A percentile compares a stretch with the other conserved stretches of the same genome.
Conservation (phyloP, 2,797 vertebrate genomes). For the Fratercula arctica region DNA sequence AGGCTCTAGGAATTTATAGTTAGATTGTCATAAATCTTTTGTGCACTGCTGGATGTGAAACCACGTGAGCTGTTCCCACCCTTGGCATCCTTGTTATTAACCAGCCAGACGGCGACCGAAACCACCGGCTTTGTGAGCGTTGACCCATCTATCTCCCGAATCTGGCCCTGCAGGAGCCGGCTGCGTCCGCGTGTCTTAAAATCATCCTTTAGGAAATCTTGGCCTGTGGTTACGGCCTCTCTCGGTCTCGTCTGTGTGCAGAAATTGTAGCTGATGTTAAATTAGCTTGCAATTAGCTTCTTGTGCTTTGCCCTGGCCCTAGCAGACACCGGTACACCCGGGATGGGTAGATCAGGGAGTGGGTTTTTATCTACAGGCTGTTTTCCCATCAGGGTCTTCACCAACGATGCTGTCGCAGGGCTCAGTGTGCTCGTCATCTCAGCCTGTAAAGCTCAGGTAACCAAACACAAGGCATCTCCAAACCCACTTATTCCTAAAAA, state of each 20-base stretch:
- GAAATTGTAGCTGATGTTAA: background rate
- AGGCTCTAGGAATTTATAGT: too few species aligned
- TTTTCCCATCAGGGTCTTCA: background rate
- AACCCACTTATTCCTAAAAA: background rate
- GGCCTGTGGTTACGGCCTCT: too few species aligned
- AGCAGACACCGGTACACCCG: too few species aligned
- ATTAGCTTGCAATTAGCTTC: fast-evolving
- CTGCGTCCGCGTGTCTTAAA: too few species aligned
- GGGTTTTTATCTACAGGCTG: background rate
- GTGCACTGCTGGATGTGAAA: background rate
- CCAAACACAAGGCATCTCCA: background rate
- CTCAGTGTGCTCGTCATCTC: fast-evolving
- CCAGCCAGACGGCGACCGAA: background rate
- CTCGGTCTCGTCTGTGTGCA: background rate
- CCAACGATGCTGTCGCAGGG: background rate
- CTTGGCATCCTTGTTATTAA: background rate
- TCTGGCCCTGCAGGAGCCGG: background rate
- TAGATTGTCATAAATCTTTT: background rate
- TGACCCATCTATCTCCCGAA: background rate
- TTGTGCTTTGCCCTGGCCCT: background rate
- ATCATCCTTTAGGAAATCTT: background rate
- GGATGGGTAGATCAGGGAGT: too few species aligned
- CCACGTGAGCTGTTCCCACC: fast-evolving
- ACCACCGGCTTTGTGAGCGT: fast-evolving
- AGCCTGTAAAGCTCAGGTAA: background rate